A percentile compares a stretch with the other conserved stretches of the same genome.
These are phyloP conservation scores for Melitaea athalia DNA, from an alignment of 2,888 invertebrate genomes.

Conservation along the genomic window DNA sequence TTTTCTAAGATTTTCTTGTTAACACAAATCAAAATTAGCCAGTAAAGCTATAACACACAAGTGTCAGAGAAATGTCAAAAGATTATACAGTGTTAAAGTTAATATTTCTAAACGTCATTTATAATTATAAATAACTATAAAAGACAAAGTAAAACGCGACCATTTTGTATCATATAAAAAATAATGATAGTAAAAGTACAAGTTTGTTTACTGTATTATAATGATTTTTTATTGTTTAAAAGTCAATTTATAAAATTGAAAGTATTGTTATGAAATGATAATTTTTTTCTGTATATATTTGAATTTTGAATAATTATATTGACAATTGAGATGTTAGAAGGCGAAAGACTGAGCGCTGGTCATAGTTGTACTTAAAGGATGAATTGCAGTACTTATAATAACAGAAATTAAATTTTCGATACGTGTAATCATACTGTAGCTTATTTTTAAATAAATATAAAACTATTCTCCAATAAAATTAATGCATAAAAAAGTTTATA, in stretches of 20 bases:
- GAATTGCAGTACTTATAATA: slow-evolving; percentile 24
- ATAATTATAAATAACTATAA: slow-evolving; percentile 15
- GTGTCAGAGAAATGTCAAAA: neutral
- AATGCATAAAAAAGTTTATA: too few relatives aligned
- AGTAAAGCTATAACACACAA: slow-evolving; percentile 1
- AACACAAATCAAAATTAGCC: neutral
- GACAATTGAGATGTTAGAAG: slow-evolving; percentile 52
- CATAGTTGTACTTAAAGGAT: slow-evolving; percentile 34
- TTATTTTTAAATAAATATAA: neutral
- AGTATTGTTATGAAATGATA: slow-evolving; percentile 29
- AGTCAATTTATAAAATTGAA: slow-evolving; percentile 32
- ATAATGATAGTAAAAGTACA: slow-evolving; percentile 25
- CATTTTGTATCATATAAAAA: slow-evolving; percentile 3
- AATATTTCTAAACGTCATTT: neutral
- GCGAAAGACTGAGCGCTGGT: slow-evolving; percentile 55
- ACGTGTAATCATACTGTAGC: neutral
- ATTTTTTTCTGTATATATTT: slow-evolving; percentile 40
- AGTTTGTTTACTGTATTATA: slow-evolving; percentile 20
- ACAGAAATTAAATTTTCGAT: too few relatives aligned
- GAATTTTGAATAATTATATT: slow-evolving; percentile 41
- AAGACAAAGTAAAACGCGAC: slow-evolving; percentile 23
- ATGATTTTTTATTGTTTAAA: slow-evolving; percentile 28
- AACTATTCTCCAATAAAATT: too few relatives aligned
- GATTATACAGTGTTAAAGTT: too few relatives aligned
- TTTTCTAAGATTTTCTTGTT: neutral